phyloP scores from a whole-genome alignment of 2,113 vertebrate species.

The Benitochromis conjunctus region DNA sequence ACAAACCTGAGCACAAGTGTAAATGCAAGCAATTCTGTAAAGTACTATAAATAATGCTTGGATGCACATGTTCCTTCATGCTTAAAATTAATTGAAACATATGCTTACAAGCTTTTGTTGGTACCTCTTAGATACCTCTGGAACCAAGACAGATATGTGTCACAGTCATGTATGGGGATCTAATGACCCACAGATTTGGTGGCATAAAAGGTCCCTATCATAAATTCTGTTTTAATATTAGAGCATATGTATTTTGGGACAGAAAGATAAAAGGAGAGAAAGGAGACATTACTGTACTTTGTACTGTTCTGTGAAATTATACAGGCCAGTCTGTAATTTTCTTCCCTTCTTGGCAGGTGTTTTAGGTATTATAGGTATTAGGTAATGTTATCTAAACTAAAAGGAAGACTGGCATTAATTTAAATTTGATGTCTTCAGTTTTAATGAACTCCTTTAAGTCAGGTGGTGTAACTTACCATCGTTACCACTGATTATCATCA shows the following conservation, averaged over 20 bases:
- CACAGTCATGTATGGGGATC: no score
- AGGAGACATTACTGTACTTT: background rate
- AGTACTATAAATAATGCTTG: background rate
- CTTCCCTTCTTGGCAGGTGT: background rate
- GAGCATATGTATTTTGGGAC: background rate
- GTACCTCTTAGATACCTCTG: background rate
- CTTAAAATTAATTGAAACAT: background rate
- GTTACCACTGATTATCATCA: background rate
- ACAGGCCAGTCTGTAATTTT: background rate
- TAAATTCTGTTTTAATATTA: background rate
- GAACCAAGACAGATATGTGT: background rate
- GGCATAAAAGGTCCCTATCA: background rate
- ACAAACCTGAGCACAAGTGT: background rate
- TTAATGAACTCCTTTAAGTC: background rate
- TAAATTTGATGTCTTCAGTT: background rate
- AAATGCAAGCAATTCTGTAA: background rate
- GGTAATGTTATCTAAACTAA: background rate
- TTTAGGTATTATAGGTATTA: background rate
- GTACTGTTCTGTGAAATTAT: background rate
- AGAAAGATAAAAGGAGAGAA: background rate
- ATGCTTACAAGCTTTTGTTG: background rate
- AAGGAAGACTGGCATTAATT: background rate
- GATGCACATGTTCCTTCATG: background rate
- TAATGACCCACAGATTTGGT: background rate
- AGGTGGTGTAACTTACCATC: background rate